Evolutionary conservation across 2,888 invertebrate genomes (phyloP).

Genomic region (Xestia rhomboidea): DNA sequence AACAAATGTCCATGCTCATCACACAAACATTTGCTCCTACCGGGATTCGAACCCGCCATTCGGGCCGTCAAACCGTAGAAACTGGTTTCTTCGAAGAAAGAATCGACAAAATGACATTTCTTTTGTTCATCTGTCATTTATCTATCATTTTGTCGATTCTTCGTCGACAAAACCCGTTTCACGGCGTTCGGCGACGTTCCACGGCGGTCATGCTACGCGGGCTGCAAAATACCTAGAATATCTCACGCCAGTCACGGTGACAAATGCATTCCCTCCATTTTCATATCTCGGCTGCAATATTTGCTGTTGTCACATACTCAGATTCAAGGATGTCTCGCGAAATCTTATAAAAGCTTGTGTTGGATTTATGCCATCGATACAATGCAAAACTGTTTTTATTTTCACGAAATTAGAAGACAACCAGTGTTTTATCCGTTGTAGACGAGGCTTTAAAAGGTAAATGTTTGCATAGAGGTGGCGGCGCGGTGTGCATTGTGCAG

Average conservation of each 20-base stretch:
- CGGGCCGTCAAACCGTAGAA: too few relatives aligned
- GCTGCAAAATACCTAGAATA: constrained; percentile 6
- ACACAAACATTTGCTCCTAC: too few relatives aligned
- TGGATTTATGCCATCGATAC: not conserved
- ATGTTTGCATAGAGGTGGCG: constrained; percentile 42
- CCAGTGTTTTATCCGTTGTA: constrained; percentile 16
- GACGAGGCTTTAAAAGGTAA: constrained; percentile 32
- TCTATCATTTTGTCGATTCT: too few relatives aligned
- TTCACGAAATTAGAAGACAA: not conserved
- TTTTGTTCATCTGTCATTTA: too few relatives aligned
- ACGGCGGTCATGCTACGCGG: too few relatives aligned
- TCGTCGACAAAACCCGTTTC: too few relatives aligned
- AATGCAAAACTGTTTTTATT: not conserved
- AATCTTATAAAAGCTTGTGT: constrained; percentile 1
- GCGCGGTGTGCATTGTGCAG: constrained; percentile 38
- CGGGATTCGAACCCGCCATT: too few relatives aligned
- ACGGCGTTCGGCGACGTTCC: too few relatives aligned
- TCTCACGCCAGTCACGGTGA: constrained; percentile 3
- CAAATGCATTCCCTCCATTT: constrained; percentile 32
- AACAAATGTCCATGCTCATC: too few relatives aligned
- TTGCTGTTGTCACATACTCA: constrained; percentile 11
- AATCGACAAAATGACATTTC: too few relatives aligned
- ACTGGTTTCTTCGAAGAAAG: too few relatives aligned
- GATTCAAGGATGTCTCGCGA: not conserved
- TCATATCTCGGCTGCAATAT: constrained; percentile 23